Percentiles rank a stretch among this genome's conserved stretches.
phyloP scores from a whole-genome alignment of 2,797 vertebrate genomes.

The Mus spretus region DNA sequence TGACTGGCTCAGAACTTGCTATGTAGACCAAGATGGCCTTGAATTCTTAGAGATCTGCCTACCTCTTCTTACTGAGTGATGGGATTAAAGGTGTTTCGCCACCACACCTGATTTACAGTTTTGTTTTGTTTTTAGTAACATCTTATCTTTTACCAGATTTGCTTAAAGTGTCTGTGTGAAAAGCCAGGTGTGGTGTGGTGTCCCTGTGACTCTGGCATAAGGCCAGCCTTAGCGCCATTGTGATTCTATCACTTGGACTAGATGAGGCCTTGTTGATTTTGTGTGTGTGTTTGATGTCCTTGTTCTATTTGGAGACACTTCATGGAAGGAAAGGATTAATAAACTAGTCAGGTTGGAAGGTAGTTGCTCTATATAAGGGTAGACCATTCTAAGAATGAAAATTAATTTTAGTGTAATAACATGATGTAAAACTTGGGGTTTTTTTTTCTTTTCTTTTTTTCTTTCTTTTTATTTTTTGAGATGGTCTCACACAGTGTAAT shows the following conservation, averaged over 20 bases:
- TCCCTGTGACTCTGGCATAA: background rate
- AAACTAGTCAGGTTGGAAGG: conserved; percentile 14
- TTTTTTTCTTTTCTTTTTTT: background rate
- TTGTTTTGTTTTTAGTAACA: conserved; percentile 29
- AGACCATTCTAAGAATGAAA: conserved; percentile 38
- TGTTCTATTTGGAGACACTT: conserved; percentile 45
- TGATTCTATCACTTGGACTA: background rate
- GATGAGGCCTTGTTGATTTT: background rate
- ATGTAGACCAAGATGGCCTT: background rate
- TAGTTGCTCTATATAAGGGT: background rate
- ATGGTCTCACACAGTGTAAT: background rate
- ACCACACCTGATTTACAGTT: background rate
- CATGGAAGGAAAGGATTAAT: conserved; percentile 23
- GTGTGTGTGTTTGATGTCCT: background rate
- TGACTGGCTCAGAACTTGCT: background rate
- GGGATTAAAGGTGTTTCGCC: background rate
- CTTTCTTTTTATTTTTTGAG: background rate
- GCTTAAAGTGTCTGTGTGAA: conserved; percentile 17
- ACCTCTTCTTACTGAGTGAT: background rate
- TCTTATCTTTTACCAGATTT: background rate
- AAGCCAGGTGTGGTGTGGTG: background rate
- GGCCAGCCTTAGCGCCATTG: background rate
- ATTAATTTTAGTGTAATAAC: conserved; percentile 45
- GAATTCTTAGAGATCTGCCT: background rate
- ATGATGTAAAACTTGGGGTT: conserved; percentile 22